phyloP scores from a whole-genome alignment of 1,140 invertebrate species.

The Camponotus pennsylvanicus region DNA sequence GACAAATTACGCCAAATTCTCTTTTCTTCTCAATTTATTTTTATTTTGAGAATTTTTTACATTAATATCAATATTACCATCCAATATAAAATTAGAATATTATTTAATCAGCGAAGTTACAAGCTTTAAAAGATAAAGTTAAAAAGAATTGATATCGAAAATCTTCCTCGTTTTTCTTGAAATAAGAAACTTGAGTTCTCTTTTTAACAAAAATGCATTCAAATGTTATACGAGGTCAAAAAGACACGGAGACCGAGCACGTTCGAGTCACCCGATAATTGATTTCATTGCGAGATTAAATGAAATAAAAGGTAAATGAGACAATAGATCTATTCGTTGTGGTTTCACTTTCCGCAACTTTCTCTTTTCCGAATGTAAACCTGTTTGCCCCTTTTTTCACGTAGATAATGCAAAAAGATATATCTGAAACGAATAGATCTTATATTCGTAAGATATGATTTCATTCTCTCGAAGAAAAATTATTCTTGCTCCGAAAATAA shows the following conservation, averaged over 20 bases:
- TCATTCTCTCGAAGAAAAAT: neutral
- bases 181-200: neutral
- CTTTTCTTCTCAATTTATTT: neutral
- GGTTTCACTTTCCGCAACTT: neutral
- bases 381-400: no score
- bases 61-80: neutral
- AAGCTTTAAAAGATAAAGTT: neutral
- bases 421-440: neutral
- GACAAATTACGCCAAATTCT: neutral
- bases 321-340: neutral
- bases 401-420: no score
- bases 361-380: neutral
- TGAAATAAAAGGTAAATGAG: neutral
- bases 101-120: neutral
- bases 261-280: neutral
- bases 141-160: neutral
- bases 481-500: neutral
- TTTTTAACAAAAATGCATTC: neutral
- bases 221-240: neutral
- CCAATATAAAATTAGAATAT: neutral
- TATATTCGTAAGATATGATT: neutral
- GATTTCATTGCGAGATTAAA: neutral
- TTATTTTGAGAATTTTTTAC: neutral
- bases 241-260: neutral
- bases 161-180: neutral